Evolutionary conservation across 2,113 vertebrate genomes (phyloP).

Genomic region (Sylvia atricapilla): DNA sequence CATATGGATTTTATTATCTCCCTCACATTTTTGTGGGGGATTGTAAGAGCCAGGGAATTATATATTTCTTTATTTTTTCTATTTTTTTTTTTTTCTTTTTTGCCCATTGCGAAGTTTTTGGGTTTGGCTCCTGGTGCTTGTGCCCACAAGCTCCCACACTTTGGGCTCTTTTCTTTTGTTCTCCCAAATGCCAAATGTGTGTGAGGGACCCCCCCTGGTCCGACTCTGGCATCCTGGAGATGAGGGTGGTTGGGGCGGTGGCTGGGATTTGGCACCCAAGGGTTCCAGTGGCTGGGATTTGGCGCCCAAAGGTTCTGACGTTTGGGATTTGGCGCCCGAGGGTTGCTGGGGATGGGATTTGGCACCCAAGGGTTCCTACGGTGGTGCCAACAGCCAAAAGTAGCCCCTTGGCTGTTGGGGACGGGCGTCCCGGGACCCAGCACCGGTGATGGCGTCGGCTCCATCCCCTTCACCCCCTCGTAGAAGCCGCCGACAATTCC

Average conservation of each 20-base stretch:
- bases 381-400: neutral
- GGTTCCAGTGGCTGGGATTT: neutral
- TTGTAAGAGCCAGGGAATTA: slow-evolving; percentile 36
- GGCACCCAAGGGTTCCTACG: rapidly evolving
- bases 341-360: neutral
- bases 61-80: neutral
- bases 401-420: rapidly evolving
- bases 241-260: neutral
- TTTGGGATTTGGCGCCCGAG: neutral
- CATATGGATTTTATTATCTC: slow-evolving; percentile 74
- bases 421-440: rapidly evolving
- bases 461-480: neutral
- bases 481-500: neutral
- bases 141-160: neutral
- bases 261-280: neutral
- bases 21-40: slow-evolving; percentile 61
- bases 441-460: rapidly evolving
- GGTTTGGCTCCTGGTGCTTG: slow-evolving; percentile 38
- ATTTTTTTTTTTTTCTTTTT: neutral
- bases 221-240: neutral
- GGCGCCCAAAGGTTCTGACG: neutral
- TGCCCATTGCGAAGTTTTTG: slow-evolving; percentile 55
- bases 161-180: slow-evolving; percentile 68
- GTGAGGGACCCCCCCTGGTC: rapidly evolving
- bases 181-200: slow-evolving; percentile 33